Percentiles rank a stretch among this genome's conserved stretches.
Conservation (phyloP, 2,113 vertebrate genomes). For the Chloropsis hardwickii region DNA sequence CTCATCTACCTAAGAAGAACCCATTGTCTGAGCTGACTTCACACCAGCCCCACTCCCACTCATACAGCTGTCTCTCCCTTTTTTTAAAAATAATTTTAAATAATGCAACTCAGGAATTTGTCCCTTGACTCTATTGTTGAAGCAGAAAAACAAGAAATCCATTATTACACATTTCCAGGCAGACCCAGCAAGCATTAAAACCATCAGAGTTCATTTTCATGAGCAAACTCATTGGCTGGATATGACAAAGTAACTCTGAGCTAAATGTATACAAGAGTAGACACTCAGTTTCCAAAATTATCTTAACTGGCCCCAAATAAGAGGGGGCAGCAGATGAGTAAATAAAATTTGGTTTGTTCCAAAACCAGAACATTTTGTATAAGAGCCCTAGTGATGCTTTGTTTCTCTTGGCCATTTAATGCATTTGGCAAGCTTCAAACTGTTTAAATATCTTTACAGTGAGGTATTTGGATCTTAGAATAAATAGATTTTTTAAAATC, state of each 20-base stretch:
- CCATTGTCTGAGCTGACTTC: neutral
- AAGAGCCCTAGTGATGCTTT: neutral
- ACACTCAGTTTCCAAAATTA: neutral
- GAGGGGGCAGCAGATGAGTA: neutral
- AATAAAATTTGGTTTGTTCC: neutral
- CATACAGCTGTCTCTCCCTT: neutral
- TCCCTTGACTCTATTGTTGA: conserved; percentile 14
- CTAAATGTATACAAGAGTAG: neutral
- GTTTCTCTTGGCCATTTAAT: conserved; percentile 31
- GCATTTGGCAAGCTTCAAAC: conserved; percentile 41
- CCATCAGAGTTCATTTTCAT: neutral
- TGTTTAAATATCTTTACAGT: conserved; percentile 49
- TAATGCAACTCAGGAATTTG: neutral
- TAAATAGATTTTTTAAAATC: neutral
- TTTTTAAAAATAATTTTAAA: neutral
- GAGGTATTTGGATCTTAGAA: conserved; percentile 27
- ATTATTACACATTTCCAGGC: conserved; percentile 11
- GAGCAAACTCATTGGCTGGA: neutral
- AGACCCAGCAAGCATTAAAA: neutral
- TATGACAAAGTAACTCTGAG: neutral
- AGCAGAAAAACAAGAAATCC: conserved; percentile 17
- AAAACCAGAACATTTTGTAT: neutral
- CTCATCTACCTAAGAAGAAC: conserved; percentile 14
- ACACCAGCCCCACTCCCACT: conserved; percentile 7
- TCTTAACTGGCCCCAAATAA: conserved; percentile 9